A percentile compares a stretch with the other conserved stretches of the same genome.
Evolutionary conservation across 2,888 invertebrate species (phyloP).

Genomic region (Meganola albula): DNA sequence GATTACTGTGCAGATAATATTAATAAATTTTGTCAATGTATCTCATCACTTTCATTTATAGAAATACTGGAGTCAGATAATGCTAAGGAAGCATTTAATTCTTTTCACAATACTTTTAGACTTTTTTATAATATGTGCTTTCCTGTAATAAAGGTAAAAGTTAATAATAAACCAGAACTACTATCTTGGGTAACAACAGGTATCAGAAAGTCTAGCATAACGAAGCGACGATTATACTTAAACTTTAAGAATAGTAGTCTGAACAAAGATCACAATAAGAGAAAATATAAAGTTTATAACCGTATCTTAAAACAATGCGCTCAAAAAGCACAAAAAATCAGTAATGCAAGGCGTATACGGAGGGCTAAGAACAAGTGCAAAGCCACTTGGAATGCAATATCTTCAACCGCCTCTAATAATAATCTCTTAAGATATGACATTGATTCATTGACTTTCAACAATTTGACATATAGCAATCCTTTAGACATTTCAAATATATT

Average conservation of each 20-base stretch:
- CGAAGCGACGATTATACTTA: too few relatives aligned
- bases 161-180: background rate
- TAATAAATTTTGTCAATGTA: conserved; percentile 1
- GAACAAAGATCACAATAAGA: background rate
- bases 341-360: too few relatives aligned
- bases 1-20: too few relatives aligned
- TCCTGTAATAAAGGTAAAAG: conserved; percentile 1
- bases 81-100: conserved; percentile 1
- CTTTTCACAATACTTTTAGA: background rate
- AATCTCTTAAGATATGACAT: background rate
- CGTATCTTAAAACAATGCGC: too few relatives aligned
- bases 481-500: background rate
- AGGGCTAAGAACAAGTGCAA: too few relatives aligned
- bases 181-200: conserved; percentile 1
- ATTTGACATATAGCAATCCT: too few relatives aligned
- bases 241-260: conserved; percentile 1
- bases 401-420: too few relatives aligned
- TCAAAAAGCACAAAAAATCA: too few relatives aligned
- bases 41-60: background rate
- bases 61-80: background rate
- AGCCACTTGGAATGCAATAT: conserved; percentile 3
- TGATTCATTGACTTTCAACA: too few relatives aligned
- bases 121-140: conserved; percentile 5
- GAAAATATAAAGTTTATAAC: background rate
- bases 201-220: conserved; percentile 1